phyloP scores from a whole-genome alignment of 2,113 vertebrate species.

The Bubo scandiacus region DNA sequence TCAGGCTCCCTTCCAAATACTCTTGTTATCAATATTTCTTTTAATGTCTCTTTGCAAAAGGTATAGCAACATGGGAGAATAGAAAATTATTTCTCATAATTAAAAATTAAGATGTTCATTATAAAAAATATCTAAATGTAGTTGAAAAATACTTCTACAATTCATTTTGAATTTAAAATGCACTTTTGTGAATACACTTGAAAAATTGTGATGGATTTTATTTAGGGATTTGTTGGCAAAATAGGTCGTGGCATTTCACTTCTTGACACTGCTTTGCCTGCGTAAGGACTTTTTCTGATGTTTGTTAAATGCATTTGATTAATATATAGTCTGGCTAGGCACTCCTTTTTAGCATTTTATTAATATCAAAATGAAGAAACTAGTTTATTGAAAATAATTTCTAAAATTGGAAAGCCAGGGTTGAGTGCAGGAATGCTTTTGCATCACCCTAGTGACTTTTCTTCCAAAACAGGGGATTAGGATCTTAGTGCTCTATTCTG shows the following conservation, averaged over 20 bases:
- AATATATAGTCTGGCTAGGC: background rate
- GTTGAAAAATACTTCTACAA: background rate
- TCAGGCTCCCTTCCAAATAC: background rate
- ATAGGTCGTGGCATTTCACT: background rate
- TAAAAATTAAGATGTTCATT: background rate
- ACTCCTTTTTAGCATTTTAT: background rate
- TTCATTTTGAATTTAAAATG: background rate
- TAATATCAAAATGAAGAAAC: background rate
- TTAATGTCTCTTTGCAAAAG: background rate
- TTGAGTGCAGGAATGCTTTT: background rate
- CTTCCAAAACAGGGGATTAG: background rate
- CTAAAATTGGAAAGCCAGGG: background rate
- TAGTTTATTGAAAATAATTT: background rate
- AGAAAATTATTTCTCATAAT: background rate
- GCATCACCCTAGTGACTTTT: background rate
- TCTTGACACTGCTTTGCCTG: background rate
- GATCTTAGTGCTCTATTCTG: background rate
- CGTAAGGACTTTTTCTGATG: background rate
- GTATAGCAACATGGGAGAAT: background rate
- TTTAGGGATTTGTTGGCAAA: background rate
- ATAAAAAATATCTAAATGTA: background rate
- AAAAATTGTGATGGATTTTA: background rate
- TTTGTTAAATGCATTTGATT: background rate
- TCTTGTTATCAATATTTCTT: background rate
- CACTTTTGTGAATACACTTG: background rate